Conservation (phyloP, 2,113 vertebrate species). For the Tychaedon coryphoeus region DNA sequence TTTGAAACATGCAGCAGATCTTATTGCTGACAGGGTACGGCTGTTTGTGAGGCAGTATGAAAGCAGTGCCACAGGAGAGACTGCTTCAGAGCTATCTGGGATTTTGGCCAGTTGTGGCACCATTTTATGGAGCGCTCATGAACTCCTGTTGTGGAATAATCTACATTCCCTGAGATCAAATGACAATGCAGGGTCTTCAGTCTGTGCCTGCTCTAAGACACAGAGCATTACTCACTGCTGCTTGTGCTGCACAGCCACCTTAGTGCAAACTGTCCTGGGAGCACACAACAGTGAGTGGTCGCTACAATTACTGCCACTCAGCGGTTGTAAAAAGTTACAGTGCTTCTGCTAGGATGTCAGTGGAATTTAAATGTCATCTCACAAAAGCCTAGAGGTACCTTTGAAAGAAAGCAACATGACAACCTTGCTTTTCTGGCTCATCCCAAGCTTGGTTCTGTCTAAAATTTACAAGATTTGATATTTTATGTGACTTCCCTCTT, state of each 20-base stretch:
- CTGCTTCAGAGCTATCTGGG: background rate
- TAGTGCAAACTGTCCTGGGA: background rate
- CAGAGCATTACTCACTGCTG: background rate
- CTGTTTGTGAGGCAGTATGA: background rate
- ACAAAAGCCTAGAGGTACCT: background rate
- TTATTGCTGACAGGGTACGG: background rate
- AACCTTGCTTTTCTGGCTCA: background rate
- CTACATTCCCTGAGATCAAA: background rate
- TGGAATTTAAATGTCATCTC: background rate
- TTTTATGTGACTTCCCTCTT: background rate
- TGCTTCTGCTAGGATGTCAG: background rate
- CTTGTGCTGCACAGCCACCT: background rate
- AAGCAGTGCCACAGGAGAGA: background rate
- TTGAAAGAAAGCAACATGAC: background rate
- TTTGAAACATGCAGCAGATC: background rate
- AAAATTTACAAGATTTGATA: background rate
- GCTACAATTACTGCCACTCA: background rate
- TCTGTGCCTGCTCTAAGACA: background rate
- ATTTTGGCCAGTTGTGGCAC: background rate
- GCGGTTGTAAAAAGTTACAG: background rate
- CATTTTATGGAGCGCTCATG: background rate
- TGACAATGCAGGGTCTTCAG: background rate
- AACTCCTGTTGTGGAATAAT: background rate
- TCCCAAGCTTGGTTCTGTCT: background rate
- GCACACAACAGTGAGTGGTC: background rate